phyloP scores from a whole-genome alignment of 2,113 vertebrate genomes.

The Oryctolagus cuniculus region DNA sequence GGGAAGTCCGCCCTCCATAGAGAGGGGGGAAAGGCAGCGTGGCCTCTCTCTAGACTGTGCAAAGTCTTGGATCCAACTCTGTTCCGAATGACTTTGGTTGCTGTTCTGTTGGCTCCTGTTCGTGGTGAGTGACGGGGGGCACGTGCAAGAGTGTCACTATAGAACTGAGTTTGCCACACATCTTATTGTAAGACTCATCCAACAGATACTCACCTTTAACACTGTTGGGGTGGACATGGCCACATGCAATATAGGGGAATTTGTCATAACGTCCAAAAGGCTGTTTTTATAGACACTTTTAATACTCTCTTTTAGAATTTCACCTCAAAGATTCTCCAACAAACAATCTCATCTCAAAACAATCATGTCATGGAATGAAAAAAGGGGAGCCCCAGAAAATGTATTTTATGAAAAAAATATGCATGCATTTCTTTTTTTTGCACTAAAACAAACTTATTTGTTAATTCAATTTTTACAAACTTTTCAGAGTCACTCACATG shows the following conservation, averaged over 20 bases:
- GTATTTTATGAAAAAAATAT: too few relatives aligned
- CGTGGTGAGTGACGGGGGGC: slow-evolving; percentile 46
- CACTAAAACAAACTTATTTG: too few relatives aligned
- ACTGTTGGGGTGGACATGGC: not conserved
- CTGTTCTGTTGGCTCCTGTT: slow-evolving; percentile 31
- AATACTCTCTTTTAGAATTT: not conserved
- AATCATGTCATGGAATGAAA: not conserved
- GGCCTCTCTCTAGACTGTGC: not conserved
- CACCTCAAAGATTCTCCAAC: not conserved
- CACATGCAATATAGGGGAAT: not conserved
- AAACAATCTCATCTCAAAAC: not conserved
- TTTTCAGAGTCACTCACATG: not conserved
- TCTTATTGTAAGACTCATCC: not conserved
- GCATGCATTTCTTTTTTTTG: too few relatives aligned
- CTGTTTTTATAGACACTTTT: not conserved
- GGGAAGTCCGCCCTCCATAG: not conserved
- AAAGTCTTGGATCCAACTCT: slow-evolving; percentile 6
- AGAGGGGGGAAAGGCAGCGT: not conserved
- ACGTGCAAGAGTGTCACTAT: not conserved
- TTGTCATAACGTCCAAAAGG: not conserved
- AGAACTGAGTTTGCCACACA: not conserved
- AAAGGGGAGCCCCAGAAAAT: too few relatives aligned
- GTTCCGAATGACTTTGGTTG: slow-evolving; percentile 29
- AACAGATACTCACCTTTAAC: not conserved
- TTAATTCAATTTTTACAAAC: too few relatives aligned